Evolutionary conservation across 2,888 invertebrate species (phyloP), one percentile per base, ranked within the genome.

Genomic region (Cataglyphis cursor): DNA sequence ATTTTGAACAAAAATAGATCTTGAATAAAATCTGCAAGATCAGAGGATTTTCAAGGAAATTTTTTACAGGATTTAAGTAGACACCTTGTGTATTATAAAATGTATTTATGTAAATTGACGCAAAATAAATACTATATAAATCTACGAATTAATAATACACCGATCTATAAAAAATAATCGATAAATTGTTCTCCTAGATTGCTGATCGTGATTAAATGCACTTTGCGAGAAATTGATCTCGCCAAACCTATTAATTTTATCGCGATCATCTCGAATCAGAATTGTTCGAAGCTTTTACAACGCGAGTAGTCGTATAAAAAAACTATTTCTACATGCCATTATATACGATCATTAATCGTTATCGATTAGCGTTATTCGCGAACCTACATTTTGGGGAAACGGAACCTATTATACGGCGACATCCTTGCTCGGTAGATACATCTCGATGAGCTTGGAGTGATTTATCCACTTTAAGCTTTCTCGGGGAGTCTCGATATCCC

Each of bases 391-490:
- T 78, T 31, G 78, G 15, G 54, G 68, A 66, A 78, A 68, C 70
- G 57, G 35, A 41, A 66, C 6, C 68, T 76, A 65, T 54, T 66
- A 18, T 38, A 31, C 5, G 54, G 38, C 38, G 31, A 15, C 28
- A 5, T n/a, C 54, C 41, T 57, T 28, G 57, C 15, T 24, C 18
- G 64, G 24, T 12, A 8, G 38, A 65, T 64, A 38, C 24, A 38
- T 51, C 38, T 65, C 68, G 21, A 48, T n/a, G 48, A 48, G 18
- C 38, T n/a, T 41, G 38, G 54, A 41, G 76, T 78, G 78, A 78
- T 78, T 78, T 68, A 68, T 78, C 76, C 41, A 44, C 59, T 59
- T 68, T 12, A 59, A 70, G 24, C 78, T 78, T 78, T 70, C 78
- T 78, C 44, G 57, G 78, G 78, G 70, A 68, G 57, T 70, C 70